Percentiles rank a stretch among this genome's conserved stretches.
Conservation (phyloP, 2,113 vertebrate genomes). For the Recurvirostra avosetta region DNA sequence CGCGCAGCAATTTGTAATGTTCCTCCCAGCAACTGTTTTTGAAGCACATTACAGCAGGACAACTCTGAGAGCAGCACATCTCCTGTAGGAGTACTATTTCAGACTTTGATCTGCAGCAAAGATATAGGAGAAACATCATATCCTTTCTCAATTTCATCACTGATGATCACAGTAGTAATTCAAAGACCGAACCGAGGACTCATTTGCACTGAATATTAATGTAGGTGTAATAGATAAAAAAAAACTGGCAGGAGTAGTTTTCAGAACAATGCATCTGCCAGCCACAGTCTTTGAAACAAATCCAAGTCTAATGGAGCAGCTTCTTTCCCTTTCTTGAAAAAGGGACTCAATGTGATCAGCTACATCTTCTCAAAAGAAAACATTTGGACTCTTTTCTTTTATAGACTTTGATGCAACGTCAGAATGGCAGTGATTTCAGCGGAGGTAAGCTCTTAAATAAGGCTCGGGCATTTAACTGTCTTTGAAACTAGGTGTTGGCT, state of each 20-base stretch:
- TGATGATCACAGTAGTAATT: constrained; percentile 41
- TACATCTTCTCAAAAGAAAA: constrained; percentile 33
- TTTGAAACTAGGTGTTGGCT: background rate
- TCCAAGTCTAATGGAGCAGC: constrained; percentile 24
- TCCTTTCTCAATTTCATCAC: constrained; percentile 4
- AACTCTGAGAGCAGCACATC: background rate
- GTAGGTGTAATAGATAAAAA: constrained; percentile 41
- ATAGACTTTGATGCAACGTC: constrained; percentile 10
- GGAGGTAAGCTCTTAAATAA: constrained; percentile 26
- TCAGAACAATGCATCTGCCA: constrained; percentile 56
- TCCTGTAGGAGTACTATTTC: background rate
- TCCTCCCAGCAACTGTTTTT: background rate
- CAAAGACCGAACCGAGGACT: constrained; percentile 20
- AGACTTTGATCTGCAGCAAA: background rate
- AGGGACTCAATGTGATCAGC: constrained; percentile 23
- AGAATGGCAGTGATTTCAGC: constrained; percentile 3
- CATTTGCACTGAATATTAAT: constrained; percentile 58
- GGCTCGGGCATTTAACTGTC: background rate
- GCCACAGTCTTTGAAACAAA: constrained; percentile 56
- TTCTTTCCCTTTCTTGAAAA: constrained; percentile 30
- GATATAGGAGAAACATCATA: background rate
- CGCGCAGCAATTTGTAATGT: background rate
- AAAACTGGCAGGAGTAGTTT: constrained; percentile 37
- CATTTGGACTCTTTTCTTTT: constrained; percentile 25
- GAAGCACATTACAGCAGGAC: background rate